Evolutionary conservation across 35 echinoderm and acorn worm genomes (phyloP).

Genomic region (Strongylocentrotus purpuratus): DNA sequence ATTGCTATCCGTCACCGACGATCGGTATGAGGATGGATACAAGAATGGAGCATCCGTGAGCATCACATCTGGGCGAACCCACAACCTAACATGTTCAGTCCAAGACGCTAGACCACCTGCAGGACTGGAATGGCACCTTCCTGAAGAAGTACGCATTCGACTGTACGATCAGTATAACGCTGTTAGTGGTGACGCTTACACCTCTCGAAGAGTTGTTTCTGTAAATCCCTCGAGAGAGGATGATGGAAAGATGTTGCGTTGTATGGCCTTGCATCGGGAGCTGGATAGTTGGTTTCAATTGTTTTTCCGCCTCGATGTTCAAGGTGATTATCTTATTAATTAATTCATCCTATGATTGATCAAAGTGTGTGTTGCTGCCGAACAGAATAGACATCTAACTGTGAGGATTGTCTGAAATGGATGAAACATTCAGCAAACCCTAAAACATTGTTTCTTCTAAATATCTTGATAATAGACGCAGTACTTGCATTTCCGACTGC

Average conservation of each 20-base stretch:
- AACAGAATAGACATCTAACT: too few relatives aligned
- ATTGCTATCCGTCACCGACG: background rate
- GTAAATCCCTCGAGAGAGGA: too few relatives aligned
- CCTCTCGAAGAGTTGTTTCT: background rate
- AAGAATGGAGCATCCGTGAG: background rate
- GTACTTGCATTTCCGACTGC: too few relatives aligned
- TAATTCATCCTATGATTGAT: too few relatives aligned
- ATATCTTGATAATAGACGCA: too few relatives aligned
- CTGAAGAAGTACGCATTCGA: background rate
- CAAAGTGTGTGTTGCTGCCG: too few relatives aligned
- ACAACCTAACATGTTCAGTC: background rate
- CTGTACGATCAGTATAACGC: background rate
- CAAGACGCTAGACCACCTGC: background rate
- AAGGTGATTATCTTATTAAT: background rate
- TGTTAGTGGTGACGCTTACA: background rate
- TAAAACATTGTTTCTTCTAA: too few relatives aligned
- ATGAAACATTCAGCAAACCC: too few relatives aligned
- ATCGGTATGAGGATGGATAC: background rate
- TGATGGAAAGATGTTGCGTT: too few relatives aligned
- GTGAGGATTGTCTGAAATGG: too few relatives aligned
- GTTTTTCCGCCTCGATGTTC: background rate
- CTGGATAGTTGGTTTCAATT: background rate
- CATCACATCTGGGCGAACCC: background rate
- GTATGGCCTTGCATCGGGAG: too few relatives aligned
- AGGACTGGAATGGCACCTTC: background rate